Conservation (phyloP, 2,888 invertebrate genomes). For the Rugalucina vietnamica region DNA sequence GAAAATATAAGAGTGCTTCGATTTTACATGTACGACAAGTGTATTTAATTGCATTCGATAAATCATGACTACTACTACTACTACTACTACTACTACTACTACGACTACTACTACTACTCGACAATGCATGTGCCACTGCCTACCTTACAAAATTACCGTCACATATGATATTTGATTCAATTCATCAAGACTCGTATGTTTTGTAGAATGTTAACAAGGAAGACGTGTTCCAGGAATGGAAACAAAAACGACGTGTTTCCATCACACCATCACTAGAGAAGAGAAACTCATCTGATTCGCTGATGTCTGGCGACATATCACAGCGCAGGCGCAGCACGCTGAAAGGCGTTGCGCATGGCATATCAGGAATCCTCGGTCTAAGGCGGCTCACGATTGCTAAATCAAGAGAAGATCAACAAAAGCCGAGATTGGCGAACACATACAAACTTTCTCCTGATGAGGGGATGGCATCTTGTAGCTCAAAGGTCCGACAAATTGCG, state of each 20-base stretch:
- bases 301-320: neutral
- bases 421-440: constrained; percentile 45
- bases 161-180: too few relatives aligned
- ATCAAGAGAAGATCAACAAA: neutral
- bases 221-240: neutral
- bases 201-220: too few relatives aligned
- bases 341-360: constrained; percentile 49
- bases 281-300: neutral
- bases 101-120: too few relatives aligned
- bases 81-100: too few relatives aligned
- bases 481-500: constrained; percentile 55
- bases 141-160: too few relatives aligned
- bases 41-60: too few relatives aligned
- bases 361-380: constrained; percentile 41
- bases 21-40: too few relatives aligned
- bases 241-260: neutral
- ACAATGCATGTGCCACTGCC: too few relatives aligned
- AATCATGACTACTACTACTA: too few relatives aligned
- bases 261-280: neutral
- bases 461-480: constrained; percentile 51
- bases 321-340: constrained; percentile 56
- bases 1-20: too few relatives aligned
- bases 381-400: constrained; percentile 22
- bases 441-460: constrained; percentile 70
- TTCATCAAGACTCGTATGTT: too few relatives aligned